phyloP scores from a whole-genome alignment of 2,888 invertebrate genomes.

The Urechis unicinctus region DNA sequence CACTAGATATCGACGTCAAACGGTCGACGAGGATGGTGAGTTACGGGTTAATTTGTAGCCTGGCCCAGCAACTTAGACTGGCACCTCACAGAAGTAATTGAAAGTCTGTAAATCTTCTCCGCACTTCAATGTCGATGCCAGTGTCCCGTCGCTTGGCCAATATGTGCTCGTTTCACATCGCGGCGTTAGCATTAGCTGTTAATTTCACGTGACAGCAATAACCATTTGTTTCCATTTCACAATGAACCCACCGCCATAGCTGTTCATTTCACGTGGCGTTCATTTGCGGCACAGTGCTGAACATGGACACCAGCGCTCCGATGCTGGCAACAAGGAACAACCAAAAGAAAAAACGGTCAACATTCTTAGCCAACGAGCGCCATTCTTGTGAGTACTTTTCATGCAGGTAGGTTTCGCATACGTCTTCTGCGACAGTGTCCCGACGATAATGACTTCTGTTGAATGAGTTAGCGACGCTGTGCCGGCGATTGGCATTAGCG shows the following conservation, averaged over 20 bases:
- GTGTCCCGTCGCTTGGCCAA: too few species aligned
- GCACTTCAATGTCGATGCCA: too few species aligned
- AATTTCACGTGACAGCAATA: too few species aligned
- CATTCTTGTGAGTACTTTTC: slow-evolving; percentile 16
- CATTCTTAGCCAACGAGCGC: slow-evolving; percentile 20
- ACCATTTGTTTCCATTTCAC: neutral
- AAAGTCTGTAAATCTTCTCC: too few species aligned
- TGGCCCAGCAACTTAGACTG: too few species aligned
- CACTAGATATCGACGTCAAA: too few species aligned
- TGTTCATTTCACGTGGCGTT: neutral
- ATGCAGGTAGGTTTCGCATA: neutral
- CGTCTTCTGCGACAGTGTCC: neutral
- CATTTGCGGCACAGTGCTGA: slow-evolving; percentile 12
- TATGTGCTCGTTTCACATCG: too few species aligned
- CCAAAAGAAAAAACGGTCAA: slow-evolving; percentile 28
- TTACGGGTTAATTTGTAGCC: too few species aligned
- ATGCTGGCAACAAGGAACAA: slow-evolving; percentile 21
- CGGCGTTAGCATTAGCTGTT: too few species aligned
- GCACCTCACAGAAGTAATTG: too few species aligned
- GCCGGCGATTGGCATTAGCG: neutral
- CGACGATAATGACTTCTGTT: neutral
- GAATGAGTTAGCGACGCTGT: neutral
- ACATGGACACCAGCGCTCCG: slow-evolving; percentile 18
- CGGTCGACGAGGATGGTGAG: too few species aligned
- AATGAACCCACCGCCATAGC: neutral